These are phyloP conservation scores for Ophion ventricosus DNA, from an alignment of 2,888 invertebrate species.

Conservation along the genomic window DNA sequence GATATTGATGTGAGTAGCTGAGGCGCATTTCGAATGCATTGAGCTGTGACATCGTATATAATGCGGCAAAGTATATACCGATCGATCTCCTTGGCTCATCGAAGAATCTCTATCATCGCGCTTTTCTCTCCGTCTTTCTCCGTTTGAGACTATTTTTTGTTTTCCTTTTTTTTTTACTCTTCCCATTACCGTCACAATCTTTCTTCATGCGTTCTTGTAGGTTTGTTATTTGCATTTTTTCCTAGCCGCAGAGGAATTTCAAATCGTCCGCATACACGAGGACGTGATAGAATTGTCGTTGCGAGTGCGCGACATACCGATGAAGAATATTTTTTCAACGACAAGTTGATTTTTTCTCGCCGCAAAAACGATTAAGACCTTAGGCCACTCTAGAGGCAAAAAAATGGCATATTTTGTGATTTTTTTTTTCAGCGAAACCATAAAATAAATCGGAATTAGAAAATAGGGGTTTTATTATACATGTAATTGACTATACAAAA, in stretches of 20 bases:
- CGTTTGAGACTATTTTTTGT: constrained; percentile 12
- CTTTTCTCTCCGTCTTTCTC: neutral
- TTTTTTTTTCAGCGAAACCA: too few relatives aligned
- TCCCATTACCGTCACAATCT: neutral
- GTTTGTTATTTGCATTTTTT: neutral
- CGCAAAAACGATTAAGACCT: too few relatives aligned
- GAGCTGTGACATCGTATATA: constrained; percentile 40
- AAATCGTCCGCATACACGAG: neutral
- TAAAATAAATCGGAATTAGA: too few relatives aligned
- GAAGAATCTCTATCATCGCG: constrained; percentile 5
- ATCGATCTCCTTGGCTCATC: constrained; percentile 38
- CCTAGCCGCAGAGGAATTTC: too few relatives aligned
- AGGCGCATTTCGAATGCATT: constrained; percentile 30
- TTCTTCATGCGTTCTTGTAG: constrained; percentile 20
- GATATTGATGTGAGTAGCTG: neutral
- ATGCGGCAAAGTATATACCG: constrained; percentile 35
- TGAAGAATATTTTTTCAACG: neutral
- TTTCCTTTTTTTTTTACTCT: constrained; percentile 36
- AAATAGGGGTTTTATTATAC: too few relatives aligned
- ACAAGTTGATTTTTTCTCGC: too few relatives aligned
- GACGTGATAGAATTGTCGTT: neutral
- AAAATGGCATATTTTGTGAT: too few relatives aligned
- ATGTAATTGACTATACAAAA: too few relatives aligned
- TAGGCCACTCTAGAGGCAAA: too few relatives aligned
- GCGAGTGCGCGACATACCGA: neutral